Evolutionary conservation across 2,113 vertebrate species (phyloP).

Genomic region (Thunnus maccoyii): DNA sequence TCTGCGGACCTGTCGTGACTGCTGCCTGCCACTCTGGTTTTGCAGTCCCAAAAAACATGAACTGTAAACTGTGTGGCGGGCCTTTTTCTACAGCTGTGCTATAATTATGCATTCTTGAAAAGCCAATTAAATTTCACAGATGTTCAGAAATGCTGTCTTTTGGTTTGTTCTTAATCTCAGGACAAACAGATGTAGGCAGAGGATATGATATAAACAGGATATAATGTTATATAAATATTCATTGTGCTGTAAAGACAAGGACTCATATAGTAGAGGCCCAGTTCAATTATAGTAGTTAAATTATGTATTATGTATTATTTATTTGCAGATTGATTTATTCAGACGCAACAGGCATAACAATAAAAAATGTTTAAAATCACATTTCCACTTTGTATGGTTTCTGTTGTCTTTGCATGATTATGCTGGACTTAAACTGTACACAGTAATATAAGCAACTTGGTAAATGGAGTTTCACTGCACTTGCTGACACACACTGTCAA

Average conservation of each 20-base stretch:
- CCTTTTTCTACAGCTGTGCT: constrained; percentile 59
- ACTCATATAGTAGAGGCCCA: not conserved
- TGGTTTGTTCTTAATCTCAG: constrained; percentile 40
- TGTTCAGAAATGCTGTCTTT: constrained; percentile 55
- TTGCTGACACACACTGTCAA: no score
- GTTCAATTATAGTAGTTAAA: not conserved
- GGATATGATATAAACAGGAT: not conserved
- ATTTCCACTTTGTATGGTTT: not conserved
- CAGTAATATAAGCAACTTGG: no score
- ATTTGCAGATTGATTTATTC: not conserved
- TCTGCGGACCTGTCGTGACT: constrained; percentile 39
- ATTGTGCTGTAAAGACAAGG: not conserved
- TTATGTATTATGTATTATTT: not conserved
- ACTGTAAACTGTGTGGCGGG: constrained; percentile 50
- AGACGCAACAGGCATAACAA: not conserved
- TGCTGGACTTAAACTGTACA: no score
- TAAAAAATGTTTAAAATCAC: not conserved
- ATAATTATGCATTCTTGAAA: constrained; percentile 74
- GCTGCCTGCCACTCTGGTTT: constrained; percentile 32
- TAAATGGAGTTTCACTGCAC: no score
- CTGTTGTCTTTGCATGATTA: no score
- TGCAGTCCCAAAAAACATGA: constrained; percentile 58
- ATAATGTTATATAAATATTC: constrained; percentile 21
- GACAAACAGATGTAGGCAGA: constrained; percentile 36
- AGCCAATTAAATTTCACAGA: constrained; percentile 75